Conservation (phyloP, 2,797 vertebrate genomes). For the Pyrocephalus nanus region DNA sequence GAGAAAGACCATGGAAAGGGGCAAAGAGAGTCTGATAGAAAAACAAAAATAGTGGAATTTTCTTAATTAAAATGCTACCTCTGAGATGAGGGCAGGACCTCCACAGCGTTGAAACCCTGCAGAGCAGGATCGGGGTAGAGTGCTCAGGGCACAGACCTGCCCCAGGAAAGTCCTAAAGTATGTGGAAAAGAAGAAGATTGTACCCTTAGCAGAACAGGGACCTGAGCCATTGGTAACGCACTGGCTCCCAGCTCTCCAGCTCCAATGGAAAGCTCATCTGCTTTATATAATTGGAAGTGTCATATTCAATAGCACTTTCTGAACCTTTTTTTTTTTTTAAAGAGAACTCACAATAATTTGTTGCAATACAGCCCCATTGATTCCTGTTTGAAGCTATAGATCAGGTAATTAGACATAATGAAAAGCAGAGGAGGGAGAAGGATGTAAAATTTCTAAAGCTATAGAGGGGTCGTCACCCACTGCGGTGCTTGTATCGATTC, state of each 20-base stretch:
- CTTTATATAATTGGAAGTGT: conserved; percentile 28
- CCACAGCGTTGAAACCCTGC: neutral
- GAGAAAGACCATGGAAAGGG: rapidly evolving
- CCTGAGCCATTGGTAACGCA: neutral
- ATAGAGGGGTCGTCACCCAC: neutral
- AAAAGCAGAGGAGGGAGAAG: conserved; percentile 2
- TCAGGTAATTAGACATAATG: conserved; percentile 26
- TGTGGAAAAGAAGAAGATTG: neutral
- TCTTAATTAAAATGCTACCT: neutral
- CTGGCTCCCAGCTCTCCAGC: neutral
- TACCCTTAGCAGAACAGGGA: neutral
- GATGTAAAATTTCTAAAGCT: neutral
- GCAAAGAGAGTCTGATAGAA: neutral
- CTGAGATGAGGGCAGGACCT: neutral
- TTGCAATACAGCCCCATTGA: conserved; percentile 42
- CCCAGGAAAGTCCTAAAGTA: neutral
- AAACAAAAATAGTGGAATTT: neutral
- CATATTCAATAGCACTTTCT: conserved; percentile 47
- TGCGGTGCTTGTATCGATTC: neutral
- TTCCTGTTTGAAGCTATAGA: conserved; percentile 42
- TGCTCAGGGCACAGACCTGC: neutral
- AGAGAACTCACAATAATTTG: conserved; percentile 34
- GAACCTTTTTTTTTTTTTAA: neutral
- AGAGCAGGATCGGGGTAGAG: rapidly evolving
- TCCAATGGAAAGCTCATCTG: neutral